Conservation (phyloP, 2,888 invertebrate species). For the Mactromeris polynyma region DNA sequence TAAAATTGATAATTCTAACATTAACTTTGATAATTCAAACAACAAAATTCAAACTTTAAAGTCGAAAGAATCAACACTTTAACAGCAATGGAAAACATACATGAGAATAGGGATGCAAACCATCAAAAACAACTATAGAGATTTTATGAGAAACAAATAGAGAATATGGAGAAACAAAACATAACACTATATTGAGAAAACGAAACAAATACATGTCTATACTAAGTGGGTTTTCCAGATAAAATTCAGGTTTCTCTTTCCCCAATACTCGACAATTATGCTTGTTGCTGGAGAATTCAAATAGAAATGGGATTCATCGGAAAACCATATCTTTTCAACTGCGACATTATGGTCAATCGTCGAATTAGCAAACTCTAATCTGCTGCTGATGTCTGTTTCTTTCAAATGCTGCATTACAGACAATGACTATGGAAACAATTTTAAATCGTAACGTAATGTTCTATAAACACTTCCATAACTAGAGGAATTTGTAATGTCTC, state of each 20-base stretch:
- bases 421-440: not conserved
- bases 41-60: too few species aligned
- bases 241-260: constrained; percentile 33
- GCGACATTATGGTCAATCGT: not conserved
- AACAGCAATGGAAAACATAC: too few species aligned
- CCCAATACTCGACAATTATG: constrained; percentile 38
- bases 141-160: too few species aligned
- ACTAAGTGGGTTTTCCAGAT: constrained; percentile 21
- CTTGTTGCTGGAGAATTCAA: constrained; percentile 33
- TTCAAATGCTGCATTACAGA: constrained; percentile 10
- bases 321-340: not conserved
- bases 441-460: not conserved
- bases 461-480: not conserved
- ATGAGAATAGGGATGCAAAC: too few species aligned
- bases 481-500: not conserved
- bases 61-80: too few species aligned
- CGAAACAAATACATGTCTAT: too few species aligned
- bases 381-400: constrained; percentile 16
- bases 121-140: too few species aligned
- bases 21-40: too few species aligned
- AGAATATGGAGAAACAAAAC: too few species aligned
- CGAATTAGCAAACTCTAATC: constrained; percentile 18
- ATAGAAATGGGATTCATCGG: constrained; percentile 36
- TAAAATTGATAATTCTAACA: too few species aligned
- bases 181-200: too few species aligned